These are phyloP conservation scores for Entomobrya proxima DNA, from an alignment of 2,888 invertebrate species.

Conservation along the genomic window DNA sequence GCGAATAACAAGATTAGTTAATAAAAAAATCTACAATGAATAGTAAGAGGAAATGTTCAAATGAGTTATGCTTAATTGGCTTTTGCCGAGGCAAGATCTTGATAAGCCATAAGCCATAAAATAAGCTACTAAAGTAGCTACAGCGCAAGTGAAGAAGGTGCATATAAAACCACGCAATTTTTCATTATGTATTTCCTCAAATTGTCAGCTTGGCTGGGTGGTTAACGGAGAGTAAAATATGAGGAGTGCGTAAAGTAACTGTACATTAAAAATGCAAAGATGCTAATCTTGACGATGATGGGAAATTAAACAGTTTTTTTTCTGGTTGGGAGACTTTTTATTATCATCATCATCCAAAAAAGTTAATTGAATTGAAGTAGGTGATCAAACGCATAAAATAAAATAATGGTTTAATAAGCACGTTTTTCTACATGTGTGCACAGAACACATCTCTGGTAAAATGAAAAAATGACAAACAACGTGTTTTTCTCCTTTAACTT, in stretches of 20 bases:
- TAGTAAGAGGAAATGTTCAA: slow-evolving; percentile 62
- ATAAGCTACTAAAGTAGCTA: slow-evolving; percentile 36
- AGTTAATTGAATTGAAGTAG: slow-evolving; percentile 56
- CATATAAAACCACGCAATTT: neutral
- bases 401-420: slow-evolving; percentile 3
- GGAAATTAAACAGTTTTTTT: slow-evolving; percentile 27
- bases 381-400: neutral
- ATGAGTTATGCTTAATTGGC: slow-evolving; percentile 62
- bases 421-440: neutral
- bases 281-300: slow-evolving; percentile 23
- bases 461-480: too few species aligned
- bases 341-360: slow-evolving; percentile 6
- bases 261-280: slow-evolving; percentile 26
- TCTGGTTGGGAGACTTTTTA: neutral
- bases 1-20: slow-evolving; percentile 29
- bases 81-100: slow-evolving; percentile 37
- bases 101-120: slow-evolving; percentile 33
- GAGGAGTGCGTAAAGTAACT: neutral
- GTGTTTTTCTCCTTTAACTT: too few species aligned
- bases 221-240: neutral
- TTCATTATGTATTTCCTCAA: slow-evolving; percentile 43
- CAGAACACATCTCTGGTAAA: neutral
- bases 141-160: neutral
- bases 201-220: slow-evolving; percentile 37
- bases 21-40: slow-evolving; percentile 37